phyloP scores from a whole-genome alignment of 2,113 vertebrate species.

The Pristiophorus japonicus region DNA sequence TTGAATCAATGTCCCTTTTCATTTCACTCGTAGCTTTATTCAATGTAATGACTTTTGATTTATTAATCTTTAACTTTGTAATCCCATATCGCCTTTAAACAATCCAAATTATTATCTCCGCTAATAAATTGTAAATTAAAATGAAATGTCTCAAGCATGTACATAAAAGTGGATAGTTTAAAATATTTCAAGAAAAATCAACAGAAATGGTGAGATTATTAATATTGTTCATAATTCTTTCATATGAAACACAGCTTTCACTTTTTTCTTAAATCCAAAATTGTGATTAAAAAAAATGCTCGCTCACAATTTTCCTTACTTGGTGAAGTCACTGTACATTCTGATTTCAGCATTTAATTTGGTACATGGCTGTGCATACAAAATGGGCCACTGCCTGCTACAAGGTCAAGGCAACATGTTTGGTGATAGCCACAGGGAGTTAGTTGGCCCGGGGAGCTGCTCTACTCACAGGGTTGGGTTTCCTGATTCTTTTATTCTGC shows the following conservation, averaged over 20 bases:
- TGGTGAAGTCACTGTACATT: background rate
- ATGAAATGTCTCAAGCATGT: background rate
- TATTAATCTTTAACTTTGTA: background rate
- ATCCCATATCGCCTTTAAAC: background rate
- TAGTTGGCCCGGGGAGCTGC: too few species aligned
- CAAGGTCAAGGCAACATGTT: background rate
- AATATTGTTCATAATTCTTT: background rate
- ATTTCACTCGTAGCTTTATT: background rate
- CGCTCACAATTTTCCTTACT: background rate
- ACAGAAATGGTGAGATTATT: background rate
- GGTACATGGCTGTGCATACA: background rate
- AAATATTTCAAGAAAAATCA: slow-evolving; percentile 6
- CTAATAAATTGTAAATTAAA: background rate
- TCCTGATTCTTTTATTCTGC: background rate
- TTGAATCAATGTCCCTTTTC: background rate
- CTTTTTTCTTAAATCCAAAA: background rate
- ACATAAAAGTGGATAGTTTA: background rate
- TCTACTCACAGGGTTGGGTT: background rate
- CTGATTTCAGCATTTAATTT: background rate
- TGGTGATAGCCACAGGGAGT: background rate
- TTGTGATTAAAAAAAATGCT: background rate
- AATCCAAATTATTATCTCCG: background rate
- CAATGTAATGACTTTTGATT: background rate
- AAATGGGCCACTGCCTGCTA: background rate
- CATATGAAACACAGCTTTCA: background rate